phyloP scores from a whole-genome alignment of 2,113 vertebrate species.

The Brachypteracias leptosomus region DNA sequence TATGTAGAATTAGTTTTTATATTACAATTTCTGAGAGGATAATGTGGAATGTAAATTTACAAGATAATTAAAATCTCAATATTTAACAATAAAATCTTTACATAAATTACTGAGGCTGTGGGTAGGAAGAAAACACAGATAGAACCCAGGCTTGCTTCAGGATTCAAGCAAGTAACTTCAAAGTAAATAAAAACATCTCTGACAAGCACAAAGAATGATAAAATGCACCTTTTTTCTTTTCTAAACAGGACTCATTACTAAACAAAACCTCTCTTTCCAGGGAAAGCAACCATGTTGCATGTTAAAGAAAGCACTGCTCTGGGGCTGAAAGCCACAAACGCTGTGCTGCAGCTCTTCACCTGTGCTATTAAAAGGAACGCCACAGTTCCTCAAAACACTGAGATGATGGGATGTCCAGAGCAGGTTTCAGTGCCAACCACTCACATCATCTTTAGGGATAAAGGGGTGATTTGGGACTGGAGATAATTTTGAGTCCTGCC shows the following conservation, averaged over 20 bases:
- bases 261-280: neutral
- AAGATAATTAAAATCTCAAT: neutral
- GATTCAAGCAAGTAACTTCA: neutral
- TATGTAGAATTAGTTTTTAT: neutral
- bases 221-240: neutral
- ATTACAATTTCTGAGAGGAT: neutral
- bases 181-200: neutral
- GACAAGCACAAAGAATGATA: neutral
- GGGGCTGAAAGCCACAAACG: neutral
- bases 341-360: neutral
- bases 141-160: neutral
- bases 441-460: neutral
- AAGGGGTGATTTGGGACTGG: neutral
- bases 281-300: neutral
- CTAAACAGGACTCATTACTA: neutral
- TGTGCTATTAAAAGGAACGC: neutral
- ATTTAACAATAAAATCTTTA: neutral
- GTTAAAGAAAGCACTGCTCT: neutral
- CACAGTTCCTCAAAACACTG: neutral
- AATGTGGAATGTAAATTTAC: neutral
- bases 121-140: neutral
- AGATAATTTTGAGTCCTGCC: neutral
- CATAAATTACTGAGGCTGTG: neutral
- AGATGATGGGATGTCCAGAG: neutral
- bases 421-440: neutral